These are phyloP conservation scores for Nomada lathburiana DNA, from an alignment of 2,888 invertebrate species.

Conservation along the genomic window DNA sequence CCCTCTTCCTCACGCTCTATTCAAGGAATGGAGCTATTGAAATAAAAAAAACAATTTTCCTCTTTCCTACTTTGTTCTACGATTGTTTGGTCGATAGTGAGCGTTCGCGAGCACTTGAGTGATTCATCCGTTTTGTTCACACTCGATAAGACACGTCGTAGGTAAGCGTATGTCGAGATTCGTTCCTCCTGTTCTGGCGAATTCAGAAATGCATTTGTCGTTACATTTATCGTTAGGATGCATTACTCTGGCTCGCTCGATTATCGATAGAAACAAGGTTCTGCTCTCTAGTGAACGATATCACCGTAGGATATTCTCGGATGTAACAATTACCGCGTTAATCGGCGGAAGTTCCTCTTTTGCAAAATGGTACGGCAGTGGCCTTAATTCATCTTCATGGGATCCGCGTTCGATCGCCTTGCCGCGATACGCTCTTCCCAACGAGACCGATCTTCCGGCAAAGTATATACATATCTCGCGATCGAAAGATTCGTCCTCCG, in stretches of 20 bases:
- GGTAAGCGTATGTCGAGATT: constrained; percentile 39
- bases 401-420: constrained; percentile 29
- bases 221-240: no score
- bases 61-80: background rate
- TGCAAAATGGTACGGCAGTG: constrained; percentile 43
- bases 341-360: constrained; percentile 63
- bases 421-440: background rate
- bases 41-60: constrained; percentile 41
- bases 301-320: constrained; percentile 44
- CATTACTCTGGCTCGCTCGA: background rate
- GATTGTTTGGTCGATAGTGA: constrained; percentile 27
- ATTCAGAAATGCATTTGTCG: no score
- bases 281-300: background rate
- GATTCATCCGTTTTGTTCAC: constrained; percentile 54
- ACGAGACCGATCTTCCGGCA: constrained; percentile 13
- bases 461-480: constrained; percentile 7
- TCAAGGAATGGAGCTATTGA: background rate
- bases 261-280: constrained; percentile 13
- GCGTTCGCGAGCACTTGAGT: constrained; percentile 30
- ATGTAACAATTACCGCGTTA: constrained; percentile 60
- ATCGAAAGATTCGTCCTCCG: constrained; percentile 22
- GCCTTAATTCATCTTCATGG: constrained; percentile 51
- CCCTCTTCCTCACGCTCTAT: background rate
- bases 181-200: constrained; percentile 16
- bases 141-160: constrained; percentile 53